Evolutionary conservation across 2,113 vertebrate species (phyloP), one percentile per base, ranked within the genome.

Genomic region (Mandrillus leucophaeus): DNA sequence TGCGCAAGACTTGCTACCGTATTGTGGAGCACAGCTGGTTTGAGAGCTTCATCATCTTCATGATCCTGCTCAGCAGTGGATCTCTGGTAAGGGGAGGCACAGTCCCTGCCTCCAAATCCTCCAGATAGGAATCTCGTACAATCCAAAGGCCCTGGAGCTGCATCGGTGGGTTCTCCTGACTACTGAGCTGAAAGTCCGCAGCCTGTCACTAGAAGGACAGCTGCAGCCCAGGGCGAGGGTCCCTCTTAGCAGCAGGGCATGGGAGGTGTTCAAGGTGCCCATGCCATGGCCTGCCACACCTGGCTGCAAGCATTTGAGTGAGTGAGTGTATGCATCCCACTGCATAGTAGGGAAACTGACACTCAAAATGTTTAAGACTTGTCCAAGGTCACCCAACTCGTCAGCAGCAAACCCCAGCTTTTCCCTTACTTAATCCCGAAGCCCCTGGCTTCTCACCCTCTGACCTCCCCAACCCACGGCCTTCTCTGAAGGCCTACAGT

Each of bases 21-120:
- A 99, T 99, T 23, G 99, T 99, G 64, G 99, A 99, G 96, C 99
- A 99, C 97, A 99, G 99, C 98, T 99, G 99, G 99, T 99, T 99
- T 22, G 99, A 99, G 98, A 99, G 99, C 93, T 99, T 99, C 98
- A 99, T 99, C 98, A 99, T 99, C 99, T 99, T 99, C 98, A 99
- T 99, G 99, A 99, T 99, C 97, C 99, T 99, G 38, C 99, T 99
- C 80, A 99, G 99, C 98, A 99, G 99, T 0, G 99, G 99, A 30
- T 98, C 99, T 0, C 98, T 99, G 99, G 99, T 99, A 98, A 96
- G 99, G 80, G 43, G 8, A 17, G 8, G 5, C 0, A 3, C 68
- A 57, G 5, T 18, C 25, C 20, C 50, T 18, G 11, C n/a, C 64
- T 22, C 93, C 0, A 0, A 78, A 25, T 55, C 70, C 57, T 68